A percentile compares a stretch with the other conserved stretches of the same genome.
These are phyloP conservation scores for Psittacus erithacus DNA, from an alignment of 2,113 vertebrate species.

Conservation along the genomic window DNA sequence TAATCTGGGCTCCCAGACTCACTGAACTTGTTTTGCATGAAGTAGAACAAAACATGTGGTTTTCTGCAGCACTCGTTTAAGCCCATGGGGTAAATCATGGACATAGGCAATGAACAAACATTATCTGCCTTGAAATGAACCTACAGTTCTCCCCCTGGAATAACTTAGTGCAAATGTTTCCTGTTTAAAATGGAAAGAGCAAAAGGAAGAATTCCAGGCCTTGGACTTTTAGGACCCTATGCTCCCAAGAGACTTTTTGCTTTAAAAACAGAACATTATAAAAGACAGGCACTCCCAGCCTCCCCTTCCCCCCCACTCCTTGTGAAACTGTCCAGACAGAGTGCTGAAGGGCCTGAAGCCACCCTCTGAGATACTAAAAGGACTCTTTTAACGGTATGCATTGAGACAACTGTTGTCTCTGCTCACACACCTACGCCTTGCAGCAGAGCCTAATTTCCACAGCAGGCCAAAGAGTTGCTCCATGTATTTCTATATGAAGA, in stretches of 20 bases:
- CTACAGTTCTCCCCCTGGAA: slow-evolving; percentile 72
- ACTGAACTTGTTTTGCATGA: slow-evolving; percentile 68
- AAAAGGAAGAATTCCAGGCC: slow-evolving; percentile 81
- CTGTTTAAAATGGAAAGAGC: slow-evolving; percentile 82
- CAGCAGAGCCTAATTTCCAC: background rate
- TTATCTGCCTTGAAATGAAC: slow-evolving; percentile 83
- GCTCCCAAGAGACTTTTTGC: slow-evolving; percentile 67
- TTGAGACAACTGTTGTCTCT: slow-evolving; percentile 9
- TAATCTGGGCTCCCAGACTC: slow-evolving; percentile 59
- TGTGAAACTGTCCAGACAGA: slow-evolving; percentile 77
- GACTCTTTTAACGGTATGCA: background rate
- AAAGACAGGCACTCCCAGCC: slow-evolving; percentile 70
- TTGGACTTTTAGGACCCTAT: slow-evolving; percentile 75
- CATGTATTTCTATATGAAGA: background rate
- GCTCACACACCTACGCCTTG: slow-evolving; percentile 34
- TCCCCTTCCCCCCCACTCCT: background rate
- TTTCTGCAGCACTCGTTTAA: slow-evolving; percentile 72
- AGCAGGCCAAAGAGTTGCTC: background rate
- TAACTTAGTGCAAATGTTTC: slow-evolving; percentile 81
- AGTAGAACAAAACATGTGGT: slow-evolving; percentile 75
- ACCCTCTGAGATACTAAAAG: slow-evolving; percentile 41
- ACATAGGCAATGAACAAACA: slow-evolving; percentile 77
- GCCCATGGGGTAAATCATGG: slow-evolving; percentile 78
- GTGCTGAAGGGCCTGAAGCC: slow-evolving; percentile 72
- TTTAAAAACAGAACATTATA: slow-evolving; percentile 81